Evolutionary conservation across 2,888 invertebrate species (phyloP), one percentile per base, ranked within the genome.

Genomic region (Hirudinaria manillensis): DNA sequence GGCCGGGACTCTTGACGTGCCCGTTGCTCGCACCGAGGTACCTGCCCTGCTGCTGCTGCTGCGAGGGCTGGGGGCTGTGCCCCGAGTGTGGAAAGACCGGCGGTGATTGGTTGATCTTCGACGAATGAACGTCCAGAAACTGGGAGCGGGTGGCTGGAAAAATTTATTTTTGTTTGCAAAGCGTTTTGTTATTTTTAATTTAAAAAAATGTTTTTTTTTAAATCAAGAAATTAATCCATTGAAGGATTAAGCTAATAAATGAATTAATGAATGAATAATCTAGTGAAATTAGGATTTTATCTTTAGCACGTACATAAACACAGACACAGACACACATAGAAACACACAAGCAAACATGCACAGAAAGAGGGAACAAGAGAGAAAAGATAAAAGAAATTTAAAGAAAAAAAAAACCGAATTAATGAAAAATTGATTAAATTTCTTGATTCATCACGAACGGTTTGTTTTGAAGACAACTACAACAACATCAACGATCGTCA

Each of bases 71-170:
- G 34, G 65, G 24, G 56, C 38, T 24, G 32, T 36, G 61, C n/a
- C 61, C 16, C 13, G 36, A 34, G 7, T 73, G 61, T 1, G 73
- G 73, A 73, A 73, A 73, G n/a, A 73, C 65, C 16, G 73, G 73
- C 19, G 73, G 61, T 2, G 73, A 65, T 34, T 73, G 73, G 73
- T 61, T 65, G 65, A 73, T 45, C 21, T 61, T 32, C 7, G 65
- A 36, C 19, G 51, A 61, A 27, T 73, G 61, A n/a, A 51, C 51
- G 32, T 72, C 51, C 53, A 55, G 4, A 68, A n/a, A 68, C 7
- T 36, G 34, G n/a, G 32, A 29, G 19, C 32, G 36, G 10, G n/a
- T 51, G 51, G 36, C 36, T 70, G 71, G 38, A 51, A 45, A 45
- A 51, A 51, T 13, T 34, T 13, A 65, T 16, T 16, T 16, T 24